Percentiles rank a stretch among this genome's conserved stretches.
phyloP scores from a whole-genome alignment of 2,113 vertebrate species.

The Cathartes aura region DNA sequence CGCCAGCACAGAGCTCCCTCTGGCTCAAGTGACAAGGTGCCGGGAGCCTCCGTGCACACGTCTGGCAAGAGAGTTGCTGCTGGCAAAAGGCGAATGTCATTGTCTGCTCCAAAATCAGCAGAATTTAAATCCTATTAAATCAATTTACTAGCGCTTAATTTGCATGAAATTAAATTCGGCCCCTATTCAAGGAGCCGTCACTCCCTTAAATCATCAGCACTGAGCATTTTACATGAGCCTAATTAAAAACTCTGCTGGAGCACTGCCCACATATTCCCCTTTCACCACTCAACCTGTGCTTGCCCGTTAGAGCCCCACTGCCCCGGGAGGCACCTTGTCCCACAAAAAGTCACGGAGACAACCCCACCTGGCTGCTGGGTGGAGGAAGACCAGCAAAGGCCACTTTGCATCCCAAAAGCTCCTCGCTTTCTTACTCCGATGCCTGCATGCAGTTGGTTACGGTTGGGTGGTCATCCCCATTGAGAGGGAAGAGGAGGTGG shows the following conservation, averaged over 20 bases:
- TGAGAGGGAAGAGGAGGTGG: background rate
- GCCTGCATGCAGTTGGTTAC: background rate
- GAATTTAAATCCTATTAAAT: constrained; percentile 74
- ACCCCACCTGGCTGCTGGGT: background rate
- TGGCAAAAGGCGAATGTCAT: background rate
- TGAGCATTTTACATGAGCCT: constrained; percentile 48
- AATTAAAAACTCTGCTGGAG: constrained; percentile 65
- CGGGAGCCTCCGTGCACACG: background rate
- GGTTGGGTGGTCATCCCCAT: rapidly evolving
- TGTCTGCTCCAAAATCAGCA: constrained; percentile 63
- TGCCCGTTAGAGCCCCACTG: background rate
- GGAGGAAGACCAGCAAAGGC: background rate
- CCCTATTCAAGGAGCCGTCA: constrained; percentile 67
- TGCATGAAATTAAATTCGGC: constrained; percentile 77
- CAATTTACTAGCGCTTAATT: constrained; percentile 75
- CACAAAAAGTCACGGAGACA: background rate
- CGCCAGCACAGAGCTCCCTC: background rate
- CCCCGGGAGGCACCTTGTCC: background rate
- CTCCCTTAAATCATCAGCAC: constrained; percentile 63
- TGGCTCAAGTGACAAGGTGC: background rate
- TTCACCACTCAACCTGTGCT: background rate
- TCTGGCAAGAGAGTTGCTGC: background rate
- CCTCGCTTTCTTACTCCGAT: background rate
- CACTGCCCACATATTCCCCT: constrained; percentile 25
- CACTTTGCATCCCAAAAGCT: background rate